A percentile compares a stretch with the other conserved stretches of the same genome.
Conservation (phyloP, 2,888 invertebrate genomes). For the Clanis bilineata region DNA sequence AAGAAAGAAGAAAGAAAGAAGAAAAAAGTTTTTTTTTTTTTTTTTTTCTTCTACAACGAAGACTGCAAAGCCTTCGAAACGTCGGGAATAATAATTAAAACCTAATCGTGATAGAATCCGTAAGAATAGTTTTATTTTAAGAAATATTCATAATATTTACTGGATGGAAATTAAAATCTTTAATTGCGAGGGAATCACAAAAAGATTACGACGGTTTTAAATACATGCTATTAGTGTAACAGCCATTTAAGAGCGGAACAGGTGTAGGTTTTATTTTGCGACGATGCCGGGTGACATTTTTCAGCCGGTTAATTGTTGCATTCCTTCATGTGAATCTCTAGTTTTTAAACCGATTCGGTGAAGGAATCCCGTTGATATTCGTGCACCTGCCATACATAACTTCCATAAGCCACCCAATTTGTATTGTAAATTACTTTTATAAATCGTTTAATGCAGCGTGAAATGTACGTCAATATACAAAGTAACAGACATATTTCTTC, state of each 20-base stretch:
- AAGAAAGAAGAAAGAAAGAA: too few species aligned
- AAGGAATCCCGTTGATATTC: slow-evolving; percentile 58
- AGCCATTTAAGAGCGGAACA: slow-evolving; percentile 47
- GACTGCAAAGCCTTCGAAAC: too few species aligned
- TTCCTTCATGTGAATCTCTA: slow-evolving; percentile 55
- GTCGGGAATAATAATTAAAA: too few species aligned
- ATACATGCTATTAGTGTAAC: slow-evolving; percentile 42
- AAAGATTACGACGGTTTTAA: slow-evolving; percentile 21
- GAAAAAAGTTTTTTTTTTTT: too few species aligned
- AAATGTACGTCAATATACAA: not conserved
- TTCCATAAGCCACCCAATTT: slow-evolving; percentile 37
- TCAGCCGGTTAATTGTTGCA: slow-evolving; percentile 68
- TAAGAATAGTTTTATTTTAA: too few species aligned
- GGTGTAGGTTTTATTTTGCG: slow-evolving; percentile 61
- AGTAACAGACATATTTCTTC: not conserved
- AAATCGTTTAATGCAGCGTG: slow-evolving; percentile 16
- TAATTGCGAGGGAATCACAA: slow-evolving; percentile 18
- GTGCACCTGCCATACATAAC: slow-evolving; percentile 55
- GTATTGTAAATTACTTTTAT: slow-evolving; percentile 26
- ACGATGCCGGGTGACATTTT: slow-evolving; percentile 73
- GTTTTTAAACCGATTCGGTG: slow-evolving; percentile 63
- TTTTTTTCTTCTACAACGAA: too few species aligned
- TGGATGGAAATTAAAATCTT: not conserved
- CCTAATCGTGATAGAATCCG: too few species aligned
- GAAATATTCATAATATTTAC: slow-evolving; percentile 3